Percentiles rank a stretch among this genome's conserved stretches.
phyloP scores from a whole-genome alignment of 2,797 vertebrate genomes.

The Perodicticus potto region DNA sequence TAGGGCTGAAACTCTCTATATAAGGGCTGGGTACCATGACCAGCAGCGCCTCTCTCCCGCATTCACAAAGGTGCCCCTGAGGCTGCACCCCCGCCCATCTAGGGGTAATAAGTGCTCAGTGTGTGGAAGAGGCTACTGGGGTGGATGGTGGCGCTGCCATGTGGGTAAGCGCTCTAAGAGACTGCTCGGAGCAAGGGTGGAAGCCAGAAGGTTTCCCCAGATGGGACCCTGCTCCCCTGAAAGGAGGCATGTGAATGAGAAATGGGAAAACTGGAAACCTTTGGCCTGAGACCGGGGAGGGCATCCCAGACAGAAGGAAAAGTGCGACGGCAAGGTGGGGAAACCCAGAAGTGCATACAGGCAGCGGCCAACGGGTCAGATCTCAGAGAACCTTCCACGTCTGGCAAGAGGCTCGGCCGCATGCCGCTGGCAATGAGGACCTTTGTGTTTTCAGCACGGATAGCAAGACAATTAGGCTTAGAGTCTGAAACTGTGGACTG shows the following conservation, averaged over 20 bases:
- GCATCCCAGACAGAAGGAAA: background rate
- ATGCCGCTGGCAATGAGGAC: background rate
- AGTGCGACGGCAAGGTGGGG: background rate
- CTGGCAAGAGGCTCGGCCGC: fast-evolving
- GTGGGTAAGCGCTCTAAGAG: background rate
- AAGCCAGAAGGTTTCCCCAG: background rate
- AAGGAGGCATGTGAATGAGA: background rate
- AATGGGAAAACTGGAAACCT: background rate
- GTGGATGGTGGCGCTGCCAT: fast-evolving
- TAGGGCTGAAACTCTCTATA: background rate
- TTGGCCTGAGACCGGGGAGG: background rate
- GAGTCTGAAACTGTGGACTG: fast-evolving
- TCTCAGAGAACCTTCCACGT: fast-evolving
- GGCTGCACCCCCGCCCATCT: background rate
- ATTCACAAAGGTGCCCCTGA: fast-evolving
- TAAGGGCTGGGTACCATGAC: background rate
- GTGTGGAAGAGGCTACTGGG: fast-evolving
- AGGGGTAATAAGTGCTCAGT: fast-evolving
- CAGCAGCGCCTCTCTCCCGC: background rate
- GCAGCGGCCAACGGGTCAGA: background rate
- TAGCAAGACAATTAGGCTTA: too few relatives aligned
- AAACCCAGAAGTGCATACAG: background rate
- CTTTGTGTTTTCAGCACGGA: background rate
- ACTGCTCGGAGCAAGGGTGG: background rate
- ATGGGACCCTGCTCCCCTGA: fast-evolving